Percentiles rank a stretch among this genome's conserved stretches.
Evolutionary conservation across 2,888 invertebrate genomes (phyloP).

Genomic region (Marasmarcha lunaedactyla): DNA sequence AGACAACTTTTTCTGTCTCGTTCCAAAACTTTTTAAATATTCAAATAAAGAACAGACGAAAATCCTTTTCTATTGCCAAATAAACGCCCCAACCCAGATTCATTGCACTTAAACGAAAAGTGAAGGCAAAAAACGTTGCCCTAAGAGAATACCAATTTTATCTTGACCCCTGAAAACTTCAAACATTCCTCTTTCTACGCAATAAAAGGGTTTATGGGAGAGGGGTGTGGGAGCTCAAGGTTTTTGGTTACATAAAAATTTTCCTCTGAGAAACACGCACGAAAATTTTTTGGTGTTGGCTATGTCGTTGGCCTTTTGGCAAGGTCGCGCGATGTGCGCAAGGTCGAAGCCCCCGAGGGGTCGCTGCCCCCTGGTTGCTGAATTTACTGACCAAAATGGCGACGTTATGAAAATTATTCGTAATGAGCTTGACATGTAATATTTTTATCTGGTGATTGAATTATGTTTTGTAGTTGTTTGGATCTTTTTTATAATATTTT

Average conservation of each 20-base stretch:
- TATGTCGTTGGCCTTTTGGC: slow-evolving; percentile 36
- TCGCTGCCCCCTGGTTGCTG: slow-evolving; percentile 21
- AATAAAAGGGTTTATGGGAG: not conserved
- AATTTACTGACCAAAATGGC: too few species aligned
- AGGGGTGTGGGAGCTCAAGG: slow-evolving; percentile 22
- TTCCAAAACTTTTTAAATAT: too few species aligned
- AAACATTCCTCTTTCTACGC: not conserved
- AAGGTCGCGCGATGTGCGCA: slow-evolving; percentile 41
- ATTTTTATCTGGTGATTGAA: too few species aligned
- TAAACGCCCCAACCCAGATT: too few species aligned
- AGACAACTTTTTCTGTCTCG: too few species aligned
- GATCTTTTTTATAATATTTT: too few species aligned
- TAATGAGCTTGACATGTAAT: too few species aligned
- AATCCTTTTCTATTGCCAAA: too few species aligned
- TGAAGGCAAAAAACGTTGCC: not conserved
- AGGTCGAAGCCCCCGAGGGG: slow-evolving; percentile 44
- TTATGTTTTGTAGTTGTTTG: too few species aligned
- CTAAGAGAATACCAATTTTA: not conserved
- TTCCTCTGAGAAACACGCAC: slow-evolving; percentile 57
- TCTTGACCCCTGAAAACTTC: not conserved
- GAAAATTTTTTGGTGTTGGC: slow-evolving; percentile 36
- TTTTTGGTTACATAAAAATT: slow-evolving; percentile 35
- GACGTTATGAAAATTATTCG: too few species aligned
- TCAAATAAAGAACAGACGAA: too few species aligned
- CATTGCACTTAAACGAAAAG: too few species aligned